A percentile compares a stretch with the other conserved stretches of the same genome.
Conservation (phyloP, 2,113 vertebrate genomes). For the Sphyrna mokarran region DNA sequence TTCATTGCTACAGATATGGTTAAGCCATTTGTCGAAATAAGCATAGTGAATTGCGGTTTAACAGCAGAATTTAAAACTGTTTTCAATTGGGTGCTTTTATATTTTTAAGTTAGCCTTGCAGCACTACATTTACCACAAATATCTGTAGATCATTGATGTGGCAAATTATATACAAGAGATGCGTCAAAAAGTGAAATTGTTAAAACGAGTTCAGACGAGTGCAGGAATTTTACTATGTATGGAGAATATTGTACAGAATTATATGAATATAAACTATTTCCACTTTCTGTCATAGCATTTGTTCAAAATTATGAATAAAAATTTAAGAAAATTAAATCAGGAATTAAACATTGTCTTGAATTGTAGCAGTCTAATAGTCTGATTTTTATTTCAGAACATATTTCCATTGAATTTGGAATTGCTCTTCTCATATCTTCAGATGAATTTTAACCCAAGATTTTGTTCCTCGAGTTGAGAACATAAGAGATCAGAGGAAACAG, state of each 20-base stretch:
- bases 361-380: neutral
- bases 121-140: neutral
- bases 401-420: neutral
- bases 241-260: slow-evolving; percentile 6
- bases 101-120: neutral
- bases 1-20: neutral
- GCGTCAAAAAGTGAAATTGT: neutral
- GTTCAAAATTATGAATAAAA: neutral
- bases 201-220: neutral
- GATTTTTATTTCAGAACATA: neutral
- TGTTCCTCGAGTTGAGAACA: neutral
- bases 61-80: neutral
- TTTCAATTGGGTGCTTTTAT: neutral
- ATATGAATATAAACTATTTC: neutral
- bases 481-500: too few species aligned
- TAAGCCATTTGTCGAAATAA: neutral
- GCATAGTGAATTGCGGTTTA: neutral
- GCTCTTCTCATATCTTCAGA: neutral
- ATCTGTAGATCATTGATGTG: neutral
- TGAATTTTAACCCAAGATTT: neutral
- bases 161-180: slow-evolving; percentile 3
- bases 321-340: neutral
- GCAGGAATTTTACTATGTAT: neutral
- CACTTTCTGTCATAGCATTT: neutral
- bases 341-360: neutral